A percentile compares a stretch with the other conserved stretches of the same genome.
These are phyloP conservation scores for Pangasius macronema DNA, from an alignment of 2,797 vertebrate species.

Conservation along the genomic window DNA sequence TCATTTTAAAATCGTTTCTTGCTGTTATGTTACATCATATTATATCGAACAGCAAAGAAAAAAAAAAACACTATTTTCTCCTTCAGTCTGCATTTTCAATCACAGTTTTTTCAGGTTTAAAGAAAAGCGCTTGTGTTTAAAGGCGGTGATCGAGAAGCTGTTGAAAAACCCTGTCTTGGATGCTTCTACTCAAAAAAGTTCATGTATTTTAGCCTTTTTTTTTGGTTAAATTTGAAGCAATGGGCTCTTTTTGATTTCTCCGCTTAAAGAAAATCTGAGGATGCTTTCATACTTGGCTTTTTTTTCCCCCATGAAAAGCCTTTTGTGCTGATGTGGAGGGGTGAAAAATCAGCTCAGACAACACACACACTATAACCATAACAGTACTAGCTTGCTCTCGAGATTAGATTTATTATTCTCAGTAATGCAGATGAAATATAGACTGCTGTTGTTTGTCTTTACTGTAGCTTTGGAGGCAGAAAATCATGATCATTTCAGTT, in stretches of 20 bases:
- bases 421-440: neutral
- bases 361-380: neutral
- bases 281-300: too few relatives aligned
- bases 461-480: neutral
- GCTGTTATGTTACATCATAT: neutral
- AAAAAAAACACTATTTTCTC: neutral
- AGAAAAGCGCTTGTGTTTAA: neutral
- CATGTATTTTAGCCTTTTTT: too few relatives aligned
- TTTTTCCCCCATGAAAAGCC: neutral
- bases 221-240: too few relatives aligned
- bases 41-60: neutral
- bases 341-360: neutral
- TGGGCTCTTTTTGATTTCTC: too few relatives aligned
- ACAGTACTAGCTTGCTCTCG: neutral
- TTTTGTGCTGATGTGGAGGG: neutral
- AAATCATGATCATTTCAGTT: neutral
- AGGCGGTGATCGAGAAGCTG: neutral
- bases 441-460: too few relatives aligned
- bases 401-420: neutral
- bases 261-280: too few relatives aligned
- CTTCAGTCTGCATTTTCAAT: neutral
- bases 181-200: too few relatives aligned
- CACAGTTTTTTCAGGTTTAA: neutral
- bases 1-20: neutral
- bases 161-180: neutral